phyloP scores from a whole-genome alignment of 2,797 vertebrate genomes.

The Xenops minutus region DNA sequence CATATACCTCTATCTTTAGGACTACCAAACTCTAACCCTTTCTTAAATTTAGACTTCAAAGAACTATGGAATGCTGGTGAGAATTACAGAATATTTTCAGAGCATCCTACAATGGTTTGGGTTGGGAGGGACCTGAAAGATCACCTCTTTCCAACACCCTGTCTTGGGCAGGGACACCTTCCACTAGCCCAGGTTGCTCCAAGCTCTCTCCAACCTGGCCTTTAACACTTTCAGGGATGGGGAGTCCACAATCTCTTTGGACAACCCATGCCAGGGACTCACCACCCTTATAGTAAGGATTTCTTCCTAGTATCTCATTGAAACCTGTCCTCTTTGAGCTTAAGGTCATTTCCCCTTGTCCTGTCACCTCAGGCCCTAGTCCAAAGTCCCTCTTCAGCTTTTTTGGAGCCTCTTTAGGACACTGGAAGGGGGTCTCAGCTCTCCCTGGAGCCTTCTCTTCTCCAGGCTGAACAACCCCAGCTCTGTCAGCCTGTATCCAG shows the following conservation, averaged over 20 bases:
- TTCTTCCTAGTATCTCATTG: background rate
- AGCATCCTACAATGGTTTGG: background rate
- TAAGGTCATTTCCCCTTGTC: background rate
- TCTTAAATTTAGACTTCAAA: background rate
- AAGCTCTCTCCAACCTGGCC: accelerated
- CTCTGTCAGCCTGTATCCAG: background rate
- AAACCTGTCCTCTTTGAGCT: background rate
- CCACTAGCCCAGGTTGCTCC: background rate
- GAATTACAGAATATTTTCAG: background rate
- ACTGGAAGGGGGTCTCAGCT: accelerated
- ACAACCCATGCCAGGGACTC: accelerated
- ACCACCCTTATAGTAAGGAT: accelerated
- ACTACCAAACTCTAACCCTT: background rate
- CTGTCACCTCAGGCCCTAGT: background rate
- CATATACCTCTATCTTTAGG: background rate
- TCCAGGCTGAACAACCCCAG: accelerated
- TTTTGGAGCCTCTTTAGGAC: background rate
- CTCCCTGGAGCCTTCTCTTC: background rate
- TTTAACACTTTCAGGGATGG: accelerated
- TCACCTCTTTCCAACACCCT: background rate
- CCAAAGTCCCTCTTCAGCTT: background rate
- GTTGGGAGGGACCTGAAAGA: background rate
- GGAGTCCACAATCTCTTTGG: accelerated
- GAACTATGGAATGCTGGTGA: background rate
- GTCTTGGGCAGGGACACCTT: background rate